Conservation (phyloP, 2,797 vertebrate genomes). For the Myotis vivesi region DNA sequence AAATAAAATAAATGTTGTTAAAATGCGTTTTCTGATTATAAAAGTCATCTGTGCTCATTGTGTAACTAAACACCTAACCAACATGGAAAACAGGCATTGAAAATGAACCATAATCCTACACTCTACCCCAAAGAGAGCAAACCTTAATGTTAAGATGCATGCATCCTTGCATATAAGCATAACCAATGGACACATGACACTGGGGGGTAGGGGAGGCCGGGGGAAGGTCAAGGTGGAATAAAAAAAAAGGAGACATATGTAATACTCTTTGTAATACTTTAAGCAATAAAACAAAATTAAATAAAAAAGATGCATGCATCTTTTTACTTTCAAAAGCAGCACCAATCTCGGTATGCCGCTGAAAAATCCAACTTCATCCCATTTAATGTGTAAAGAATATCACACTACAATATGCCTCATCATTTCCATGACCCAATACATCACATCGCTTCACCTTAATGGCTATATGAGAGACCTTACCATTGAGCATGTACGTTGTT, state of each 20-base stretch:
- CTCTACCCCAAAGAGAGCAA: neutral
- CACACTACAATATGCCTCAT: neutral
- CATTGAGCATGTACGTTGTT: neutral
- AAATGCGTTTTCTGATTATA: slow-evolving; percentile 26
- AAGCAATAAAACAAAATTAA: no score
- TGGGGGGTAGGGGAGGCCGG: no score
- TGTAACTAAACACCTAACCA: slow-evolving; percentile 15
- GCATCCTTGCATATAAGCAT: no score
- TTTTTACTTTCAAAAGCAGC: neutral
- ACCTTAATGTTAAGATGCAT: neutral
- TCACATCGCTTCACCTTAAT: neutral
- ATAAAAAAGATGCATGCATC: no score
- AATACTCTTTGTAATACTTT: no score
- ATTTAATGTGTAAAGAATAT: neutral
- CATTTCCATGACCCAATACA: neutral
- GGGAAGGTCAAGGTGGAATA: no score
- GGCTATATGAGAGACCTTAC: neutral
- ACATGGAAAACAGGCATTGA: neutral
- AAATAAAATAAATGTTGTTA: slow-evolving; percentile 9
- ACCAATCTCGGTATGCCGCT: neutral
- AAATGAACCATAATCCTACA: neutral
- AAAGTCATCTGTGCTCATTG: neutral
- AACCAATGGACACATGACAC: no score
- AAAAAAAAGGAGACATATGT: no score
- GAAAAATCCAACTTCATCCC: neutral